Base-by-base conservation (phyloP, 2,113 vertebrate genomes). In the Antechinus stuartii region DNA sequence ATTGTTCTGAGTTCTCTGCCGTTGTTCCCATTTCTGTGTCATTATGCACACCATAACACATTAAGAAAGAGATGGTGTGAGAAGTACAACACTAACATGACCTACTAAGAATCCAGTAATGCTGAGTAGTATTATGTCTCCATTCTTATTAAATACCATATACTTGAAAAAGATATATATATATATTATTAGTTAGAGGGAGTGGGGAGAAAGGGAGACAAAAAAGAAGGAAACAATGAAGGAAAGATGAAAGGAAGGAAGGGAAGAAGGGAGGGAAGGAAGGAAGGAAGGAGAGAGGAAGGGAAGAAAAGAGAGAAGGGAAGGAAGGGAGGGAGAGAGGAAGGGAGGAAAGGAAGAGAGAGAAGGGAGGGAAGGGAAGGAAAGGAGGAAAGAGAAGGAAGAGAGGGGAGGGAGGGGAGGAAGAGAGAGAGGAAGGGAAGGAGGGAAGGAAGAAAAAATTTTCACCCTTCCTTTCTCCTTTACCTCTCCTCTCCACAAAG, bases 51-150 rank as follows among this genome's bases (percentile, higher is more conserved):
- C 12, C 89, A 55, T 14, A 25, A 9, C 22, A 42, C 92, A 8
- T 49, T 91, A 96, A 92, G 53, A 95, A 53, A 90, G 49, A 2
- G 46, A 92, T 92, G 3, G 26, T 92, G 54, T 53, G 91, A 93
- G 91, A 24, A 35, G 8, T 84, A 84, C 2, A 91, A 26, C 7
- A 91, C 50, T 27, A 89, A 52, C 49, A 22, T 93, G 52, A 61
- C 53, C 56, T 3, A 7, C 53, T 93, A 94, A n/a, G 8, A 89
- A 52, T 55, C 90, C 46, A 91, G n/a, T 90, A 61, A 61, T 52
- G 61, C 12, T 93, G 50, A 92, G 89, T 54, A 92, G 22, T 9
- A 50, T 46, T 94, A 49, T 92, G 53, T 92, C 57, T 1, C 9
- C 27, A 50, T 89, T 95, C 50, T 90, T 42, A 76, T 90, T 46